Base-by-base conservation (phyloP, 2,888 invertebrate species). In the Eristalinus sepulchralis region DNA sequence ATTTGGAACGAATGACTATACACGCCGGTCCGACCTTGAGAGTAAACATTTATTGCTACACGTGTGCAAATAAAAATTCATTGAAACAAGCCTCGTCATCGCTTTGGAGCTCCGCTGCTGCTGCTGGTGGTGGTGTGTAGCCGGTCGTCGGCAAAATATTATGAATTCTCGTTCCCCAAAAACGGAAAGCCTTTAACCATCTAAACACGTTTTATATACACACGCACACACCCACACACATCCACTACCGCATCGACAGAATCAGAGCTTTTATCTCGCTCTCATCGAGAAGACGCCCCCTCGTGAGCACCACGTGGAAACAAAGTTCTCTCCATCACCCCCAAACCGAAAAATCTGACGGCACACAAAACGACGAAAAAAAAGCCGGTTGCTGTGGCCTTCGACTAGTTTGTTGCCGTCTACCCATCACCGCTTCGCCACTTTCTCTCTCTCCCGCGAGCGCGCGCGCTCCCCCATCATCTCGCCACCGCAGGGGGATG, bases 1-100 rank as follows among this genome's bases (percentile, higher is more conserved):
- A 39, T 62, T 47, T 47, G 39, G n/a, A n/a, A 72, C 77, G 53
- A 73, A 77, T 47, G 63, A 77, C 72, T 64, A 77, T 47, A 47
- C 17, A 59, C 47, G 78, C 33, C 71, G 70, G 64, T 70, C 88
- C 90, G 91, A 91, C 91, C 91, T 91, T 91, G 91, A 91, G 89
- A 89, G 90, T 90, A 90, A 88, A 89, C 90, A 90, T 90, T 91
- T 91, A 91, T 90, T 89, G 90, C 91, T 91, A 90, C 91, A 91
- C 91, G 91, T 91, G 91, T 90, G 88, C 90, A 89, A 90, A 90
- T 89, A 89, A 89, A 77, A 88, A 85, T 81, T 88, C 87, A 88
- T 88, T 88, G 86, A 87, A 87, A 88, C 81, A 77, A 72, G 53
- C 84, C 66, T 72, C 70, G 79, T 47, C 66, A 66, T 64, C 57